Base-by-base conservation (phyloP, 2,888 invertebrate species). In the Epinotia ramella region DNA sequence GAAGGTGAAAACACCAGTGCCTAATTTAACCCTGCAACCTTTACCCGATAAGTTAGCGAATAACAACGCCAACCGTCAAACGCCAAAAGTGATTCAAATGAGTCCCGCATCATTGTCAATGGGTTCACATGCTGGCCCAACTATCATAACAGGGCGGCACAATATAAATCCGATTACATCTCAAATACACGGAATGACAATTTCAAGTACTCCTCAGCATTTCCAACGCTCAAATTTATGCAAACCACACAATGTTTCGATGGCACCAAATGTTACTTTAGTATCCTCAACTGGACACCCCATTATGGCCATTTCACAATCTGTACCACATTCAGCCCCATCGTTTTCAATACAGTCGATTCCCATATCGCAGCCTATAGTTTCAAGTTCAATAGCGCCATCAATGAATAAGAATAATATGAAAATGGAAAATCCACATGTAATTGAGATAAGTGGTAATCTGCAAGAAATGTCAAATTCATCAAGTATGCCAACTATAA, bases 141-240 rank as follows among this genome's bases (percentile, higher is more conserved):
- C 88, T 70, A 87, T 91, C 49, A 88, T 92, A 81, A 86, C 88
- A 56, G 91, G 91, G 69, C 88, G 94, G 78, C 91, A 90, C 69
- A 91, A 84, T 78, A 84, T 95, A n/a, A 94, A 92, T 82, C 94
- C 95, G 4, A 93, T 94, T 65, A 94, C 94, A 68, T 93, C 94
- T 44, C 94, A 94, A 79, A 93, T 94, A 80, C 93, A 93, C 78
- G 89, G 87, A 77, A 91, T 93, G 94, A 89, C 89, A 70, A 82
- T 94, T 80, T 89, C 90, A 18, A 94, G 86, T 77, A 77, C 89
- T n/a, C 83, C 89, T 5, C 94, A 93, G 80, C 88, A 87, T 80
- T 79, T 92, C 65, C 91, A 91, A 76, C 87, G 92, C 81, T 80
- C 84, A 5, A 89, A 87, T 77, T 86, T 92, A 70, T 85, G 91